Evolutionary conservation across 2,888 invertebrate species (phyloP).

Genomic region (Panzeria rudis): DNA sequence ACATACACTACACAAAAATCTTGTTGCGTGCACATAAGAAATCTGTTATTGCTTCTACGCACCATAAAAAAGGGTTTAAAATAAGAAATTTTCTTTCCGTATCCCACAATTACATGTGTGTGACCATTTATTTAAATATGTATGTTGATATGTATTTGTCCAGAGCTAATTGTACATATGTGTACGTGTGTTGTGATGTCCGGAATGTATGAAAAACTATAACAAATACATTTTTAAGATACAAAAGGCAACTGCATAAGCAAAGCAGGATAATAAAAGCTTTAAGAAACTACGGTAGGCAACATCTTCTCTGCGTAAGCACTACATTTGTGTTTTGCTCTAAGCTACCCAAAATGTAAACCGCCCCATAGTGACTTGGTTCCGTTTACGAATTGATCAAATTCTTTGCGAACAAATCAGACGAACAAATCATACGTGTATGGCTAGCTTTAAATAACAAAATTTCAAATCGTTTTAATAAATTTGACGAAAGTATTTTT

Average conservation of each 20-base stretch:
- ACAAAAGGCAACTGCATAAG: slow-evolving; percentile 56
- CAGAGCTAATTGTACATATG: slow-evolving; percentile 60
- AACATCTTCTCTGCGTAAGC: neutral
- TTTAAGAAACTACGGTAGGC: neutral
- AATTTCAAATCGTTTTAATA: too few species aligned
- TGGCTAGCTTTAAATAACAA: too few species aligned
- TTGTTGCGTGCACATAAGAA: slow-evolving; percentile 23
- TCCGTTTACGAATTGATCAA: too few species aligned
- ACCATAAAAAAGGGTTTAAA: slow-evolving; percentile 59
- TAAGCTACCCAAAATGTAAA: neutral
- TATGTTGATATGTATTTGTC: slow-evolving; percentile 24
- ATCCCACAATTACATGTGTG: slow-evolving; percentile 40
- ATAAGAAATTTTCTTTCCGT: slow-evolving; percentile 14
- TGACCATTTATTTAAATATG: neutral
- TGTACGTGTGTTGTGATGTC: slow-evolving; percentile 42
- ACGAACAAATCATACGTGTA: too few species aligned
- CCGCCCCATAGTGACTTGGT: neutral
- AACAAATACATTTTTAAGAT: slow-evolving; percentile 62
- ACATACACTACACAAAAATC: neutral
- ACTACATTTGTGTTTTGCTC: neutral
- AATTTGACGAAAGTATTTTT: too few species aligned
- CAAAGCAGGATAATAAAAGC: slow-evolving; percentile 47
- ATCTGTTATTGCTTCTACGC: slow-evolving; percentile 57
- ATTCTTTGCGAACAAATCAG: too few species aligned
- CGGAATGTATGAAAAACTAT: slow-evolving; percentile 40